Base-by-base conservation (phyloP, 2,797 vertebrate species). In the Sebastes oblongus region DNA sequence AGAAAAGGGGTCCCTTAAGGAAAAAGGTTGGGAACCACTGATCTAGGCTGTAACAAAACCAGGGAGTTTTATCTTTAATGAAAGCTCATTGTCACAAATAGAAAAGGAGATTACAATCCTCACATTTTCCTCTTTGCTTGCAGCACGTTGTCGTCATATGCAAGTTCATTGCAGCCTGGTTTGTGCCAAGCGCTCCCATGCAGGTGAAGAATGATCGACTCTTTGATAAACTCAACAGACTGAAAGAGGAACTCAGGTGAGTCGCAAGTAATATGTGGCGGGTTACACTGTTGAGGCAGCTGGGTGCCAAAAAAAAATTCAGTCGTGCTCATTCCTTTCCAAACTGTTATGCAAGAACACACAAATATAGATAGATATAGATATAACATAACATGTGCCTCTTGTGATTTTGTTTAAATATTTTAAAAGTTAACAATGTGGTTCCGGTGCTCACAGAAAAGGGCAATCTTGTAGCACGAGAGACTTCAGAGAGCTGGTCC, bases 151-250 rank as follows among this genome's bases (percentile, higher is more conserved):
- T 98, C 3, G 95, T 99, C 73, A 96, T 97, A 2, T 96, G 94
- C 90, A 99, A 99, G 71, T 96, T 97, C 76, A 92, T 98, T 0
- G 96, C 96, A 1, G 96, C 97, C 72, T 98, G 98, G 98, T 98
- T 97, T 56, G 95, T 99, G 34, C 98, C 98, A 0, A 95, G 96
- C 0, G 91, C 96, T 25, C 97, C 98, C 1, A 93, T 96, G 88
- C 76, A 75, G 0, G 97, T 99, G 10, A 97, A 97, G 93, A 99
- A 99, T 11, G 5, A 20, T 0, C 91, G 96, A 36, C 95, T 98
- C 82, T 3, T 46, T 0, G 78, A 94, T 54, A 98, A 98, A 93
- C 90, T 95, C 36, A 2, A 8, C 0, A 81, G 86, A 11, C 94
- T 99, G 6, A 83, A 69, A 34, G 64, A 91, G 1, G 95, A 96